Percentiles rank a stretch among this genome's conserved stretches.
Conservation (phyloP, 2,888 invertebrate species). For the Cinara cedri region DNA sequence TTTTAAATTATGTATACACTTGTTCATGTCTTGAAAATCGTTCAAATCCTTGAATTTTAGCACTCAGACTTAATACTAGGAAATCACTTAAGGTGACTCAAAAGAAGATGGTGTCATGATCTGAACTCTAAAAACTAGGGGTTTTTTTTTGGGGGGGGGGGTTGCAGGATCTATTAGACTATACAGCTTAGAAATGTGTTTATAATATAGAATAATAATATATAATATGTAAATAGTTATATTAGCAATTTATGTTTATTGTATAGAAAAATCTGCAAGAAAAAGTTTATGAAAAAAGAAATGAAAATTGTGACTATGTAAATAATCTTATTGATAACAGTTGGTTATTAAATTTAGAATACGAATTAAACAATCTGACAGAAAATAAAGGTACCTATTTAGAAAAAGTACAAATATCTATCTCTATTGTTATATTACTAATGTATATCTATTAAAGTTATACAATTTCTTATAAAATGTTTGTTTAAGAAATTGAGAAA, state of each 20-base stretch:
- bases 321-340: slow-evolving; percentile 9
- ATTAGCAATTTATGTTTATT: neutral
- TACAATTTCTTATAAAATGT: neutral
- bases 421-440: too few relatives aligned
- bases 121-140: too few relatives aligned
- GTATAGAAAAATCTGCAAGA: slow-evolving; percentile 12
- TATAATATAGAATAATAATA: neutral
- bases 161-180: too few relatives aligned
- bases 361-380: neutral
- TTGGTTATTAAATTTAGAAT: slow-evolving; percentile 12
- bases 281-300: neutral
- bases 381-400: neutral
- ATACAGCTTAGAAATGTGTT: neutral
- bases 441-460: neutral
- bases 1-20: too few relatives aligned
- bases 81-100: neutral
- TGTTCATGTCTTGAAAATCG: too few relatives aligned
- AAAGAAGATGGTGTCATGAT: neutral
- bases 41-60: too few relatives aligned
- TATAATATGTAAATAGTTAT: neutral
- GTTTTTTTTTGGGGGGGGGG: too few relatives aligned
- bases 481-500: slow-evolving; percentile 26
- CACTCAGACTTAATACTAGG: too few relatives aligned
- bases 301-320: slow-evolving; percentile 14
- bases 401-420: neutral